Base-by-base conservation (phyloP, 2,113 vertebrate genomes). In the Dermatemys mawii region DNA sequence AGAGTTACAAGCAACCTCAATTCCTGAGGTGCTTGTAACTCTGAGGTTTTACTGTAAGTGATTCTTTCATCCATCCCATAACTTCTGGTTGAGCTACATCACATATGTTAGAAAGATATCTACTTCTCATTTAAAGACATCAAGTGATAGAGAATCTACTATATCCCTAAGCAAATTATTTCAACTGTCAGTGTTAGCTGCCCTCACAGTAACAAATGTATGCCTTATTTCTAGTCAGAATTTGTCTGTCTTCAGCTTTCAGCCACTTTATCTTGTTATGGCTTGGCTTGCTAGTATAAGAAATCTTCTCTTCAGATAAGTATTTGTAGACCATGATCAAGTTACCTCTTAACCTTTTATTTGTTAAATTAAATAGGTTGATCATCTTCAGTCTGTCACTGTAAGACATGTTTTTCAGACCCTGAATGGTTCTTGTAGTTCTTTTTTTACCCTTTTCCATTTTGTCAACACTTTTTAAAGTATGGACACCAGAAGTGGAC, bases 241-340 rank as follows among this genome's bases (percentile, higher is more conserved):
- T 41, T 19, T 86, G 7, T 24, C 13, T 90, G 81, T 93, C 81
- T 91, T 88, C 55, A 92, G 35, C 55, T 95, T 78, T 53, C n/a
- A 86, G 41, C 86, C 94, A 78, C 49, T 86, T 41, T 22, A 86
- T 91, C 53, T 90, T 78, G 51, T 73, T 86, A 53, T 84, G 51
- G 60, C 35, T 22, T 81, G 78, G 87, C 32, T 73, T 80, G 89
- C 84, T 57, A 89, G 81, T 87, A 78, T 80, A 86, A 79, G 38
- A 79, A 85, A 85, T 83, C 54, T 84, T 88, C 49, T 51, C 85
- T 81, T 63, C 78, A 88, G 87, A 14, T 54, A 93, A 94, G 93
- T 80, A 63, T 49, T 21, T 76, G 7, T 27, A 55, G 0, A 1
- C 90, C 73, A 87, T 26, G 29, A 89, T 51, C 14, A 81, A 90